Conservation (phyloP, 2,113 vertebrate species). For the Reinhardtius hippoglossoides region DNA sequence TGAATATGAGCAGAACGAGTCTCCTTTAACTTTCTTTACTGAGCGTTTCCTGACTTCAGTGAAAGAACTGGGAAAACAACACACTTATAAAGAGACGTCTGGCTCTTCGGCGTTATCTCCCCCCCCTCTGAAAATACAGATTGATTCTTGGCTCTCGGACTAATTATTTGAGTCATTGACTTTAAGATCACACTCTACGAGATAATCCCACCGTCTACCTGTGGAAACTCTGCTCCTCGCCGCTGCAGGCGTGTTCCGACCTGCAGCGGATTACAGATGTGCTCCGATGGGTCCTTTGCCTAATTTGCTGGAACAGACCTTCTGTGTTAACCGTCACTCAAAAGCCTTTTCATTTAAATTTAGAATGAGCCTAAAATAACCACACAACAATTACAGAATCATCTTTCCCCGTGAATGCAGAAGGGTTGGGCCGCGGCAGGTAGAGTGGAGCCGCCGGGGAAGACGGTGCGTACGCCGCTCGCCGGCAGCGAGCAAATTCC, state of each 20-base stretch:
- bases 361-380: no score
- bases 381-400: not conserved
- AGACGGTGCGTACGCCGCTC: not conserved
- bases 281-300: not conserved
- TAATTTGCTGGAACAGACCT: not conserved
- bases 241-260: slow-evolving; percentile 10
- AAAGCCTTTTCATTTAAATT: no score
- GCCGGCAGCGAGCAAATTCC: not conserved
- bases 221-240: slow-evolving; percentile 2
- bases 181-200: not conserved
- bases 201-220: not conserved
- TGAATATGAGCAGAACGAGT: no score
- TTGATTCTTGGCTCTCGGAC: not conserved
- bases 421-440: not conserved
- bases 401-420: not conserved
- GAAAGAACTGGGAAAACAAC: not conserved
- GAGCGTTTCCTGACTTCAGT: not conserved
- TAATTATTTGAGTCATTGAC: not conserved
- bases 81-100: no score
- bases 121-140: no score
- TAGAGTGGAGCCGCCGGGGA: not conserved
- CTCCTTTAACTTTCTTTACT: not conserved
- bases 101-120: no score
- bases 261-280: not conserved
- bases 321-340: not conserved